A percentile compares a stretch with the other conserved stretches of the same genome.
Conservation (phyloP, 2,113 vertebrate genomes). For the Menidia beryllina region DNA sequence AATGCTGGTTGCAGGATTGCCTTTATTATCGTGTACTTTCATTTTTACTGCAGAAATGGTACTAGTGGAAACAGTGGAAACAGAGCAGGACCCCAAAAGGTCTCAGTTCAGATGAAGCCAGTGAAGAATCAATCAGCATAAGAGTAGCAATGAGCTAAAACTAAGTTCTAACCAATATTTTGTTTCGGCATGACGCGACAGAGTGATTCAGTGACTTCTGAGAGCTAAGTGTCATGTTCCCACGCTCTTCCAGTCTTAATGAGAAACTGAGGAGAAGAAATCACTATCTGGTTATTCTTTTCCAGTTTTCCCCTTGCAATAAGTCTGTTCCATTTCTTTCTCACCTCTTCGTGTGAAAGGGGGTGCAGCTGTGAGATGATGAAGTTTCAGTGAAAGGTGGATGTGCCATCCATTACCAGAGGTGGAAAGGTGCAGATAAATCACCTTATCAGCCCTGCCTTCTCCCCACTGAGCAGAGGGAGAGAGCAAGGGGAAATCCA, state of each 20-base stretch:
- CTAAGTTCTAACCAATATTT: conserved; percentile 54
- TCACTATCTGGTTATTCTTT: conserved; percentile 54
- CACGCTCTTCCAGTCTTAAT: conserved; percentile 58
- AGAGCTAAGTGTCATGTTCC: conserved; percentile 60
- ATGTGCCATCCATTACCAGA: conserved; percentile 83
- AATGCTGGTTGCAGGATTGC: too few species aligned
- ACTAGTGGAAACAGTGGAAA: conserved; percentile 14
- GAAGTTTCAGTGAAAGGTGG: conserved; percentile 82
- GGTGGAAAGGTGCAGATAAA: conserved; percentile 84
- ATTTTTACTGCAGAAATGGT: too few species aligned
- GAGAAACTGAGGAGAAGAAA: conserved; percentile 54
- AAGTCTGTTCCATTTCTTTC: conserved; percentile 65
- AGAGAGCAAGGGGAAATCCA: conserved; percentile 82
- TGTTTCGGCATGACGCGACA: conserved; percentile 48
- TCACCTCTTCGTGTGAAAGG: conserved; percentile 44
- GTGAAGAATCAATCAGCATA: conserved; percentile 66
- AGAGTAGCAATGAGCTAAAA: conserved; percentile 50
- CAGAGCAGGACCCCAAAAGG: conserved; percentile 53
- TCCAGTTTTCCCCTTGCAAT: conserved; percentile 39
- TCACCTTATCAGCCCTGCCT: conserved; percentile 83
- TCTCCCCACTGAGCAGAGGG: conserved; percentile 82
- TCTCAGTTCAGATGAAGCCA: conserved; percentile 55
- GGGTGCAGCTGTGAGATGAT: conserved; percentile 75
- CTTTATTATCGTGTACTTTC: too few species aligned
- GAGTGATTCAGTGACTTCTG: conserved; percentile 64